Percentiles rank a stretch among this genome's conserved stretches.
phyloP scores from a whole-genome alignment of 1,140 invertebrate genomes.

The Penaeus chinensis region DNA sequence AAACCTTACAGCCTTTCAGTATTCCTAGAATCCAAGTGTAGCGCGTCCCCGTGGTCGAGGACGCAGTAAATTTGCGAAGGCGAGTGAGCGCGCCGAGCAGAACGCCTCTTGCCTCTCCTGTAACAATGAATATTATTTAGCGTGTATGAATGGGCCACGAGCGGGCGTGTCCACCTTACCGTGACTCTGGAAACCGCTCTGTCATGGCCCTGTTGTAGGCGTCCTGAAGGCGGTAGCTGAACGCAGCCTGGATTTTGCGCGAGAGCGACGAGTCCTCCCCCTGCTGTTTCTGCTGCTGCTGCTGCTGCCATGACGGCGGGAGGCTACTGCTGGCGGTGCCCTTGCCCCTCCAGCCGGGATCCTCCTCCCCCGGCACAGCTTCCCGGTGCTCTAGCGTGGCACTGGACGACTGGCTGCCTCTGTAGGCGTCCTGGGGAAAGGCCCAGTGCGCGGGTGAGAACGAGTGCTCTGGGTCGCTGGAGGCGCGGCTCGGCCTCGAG shows the following conservation, averaged over 20 bases:
- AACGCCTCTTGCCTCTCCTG: no score
- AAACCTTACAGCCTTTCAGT: no score
- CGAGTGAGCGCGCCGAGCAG: no score
- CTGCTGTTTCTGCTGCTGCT: background rate
- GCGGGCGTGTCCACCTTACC: constrained; percentile 13
- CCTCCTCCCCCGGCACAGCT: background rate
- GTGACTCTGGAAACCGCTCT: constrained; percentile 28
- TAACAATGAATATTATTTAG: no score
- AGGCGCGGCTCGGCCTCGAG: background rate
- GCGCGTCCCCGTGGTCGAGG: no score
- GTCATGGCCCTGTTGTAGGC: constrained; percentile 37
- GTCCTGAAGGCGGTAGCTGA: constrained; percentile 40
- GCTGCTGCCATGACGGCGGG: constrained; percentile 3
- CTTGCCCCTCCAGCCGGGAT: background rate
- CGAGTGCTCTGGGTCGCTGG: background rate
- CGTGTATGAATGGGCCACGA: background rate
- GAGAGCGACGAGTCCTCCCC: constrained; percentile 30
- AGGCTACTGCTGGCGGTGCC: background rate
- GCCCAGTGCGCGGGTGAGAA: no score
- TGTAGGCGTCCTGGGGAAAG: background rate
- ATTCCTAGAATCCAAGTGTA: no score
- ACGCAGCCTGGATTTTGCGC: constrained; percentile 28
- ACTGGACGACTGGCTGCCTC: constrained; percentile 11
- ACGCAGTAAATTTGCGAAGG: no score
- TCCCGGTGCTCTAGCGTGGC: constrained; percentile 16